These are phyloP conservation scores for Lasius fuliginosus DNA, from an alignment of 2,888 invertebrate genomes.

Conservation along the genomic window DNA sequence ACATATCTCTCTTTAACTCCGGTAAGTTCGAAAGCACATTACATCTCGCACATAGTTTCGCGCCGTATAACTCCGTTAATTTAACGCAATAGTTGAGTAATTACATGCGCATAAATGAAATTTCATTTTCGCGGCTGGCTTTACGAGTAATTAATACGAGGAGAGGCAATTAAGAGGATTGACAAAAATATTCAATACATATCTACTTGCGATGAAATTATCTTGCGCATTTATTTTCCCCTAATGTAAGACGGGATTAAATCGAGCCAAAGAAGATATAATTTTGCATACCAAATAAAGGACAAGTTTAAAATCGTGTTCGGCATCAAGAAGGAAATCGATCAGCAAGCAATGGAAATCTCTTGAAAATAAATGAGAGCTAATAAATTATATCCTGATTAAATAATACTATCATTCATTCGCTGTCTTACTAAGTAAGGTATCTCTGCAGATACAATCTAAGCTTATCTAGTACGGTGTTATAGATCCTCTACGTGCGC, in stretches of 20 bases:
- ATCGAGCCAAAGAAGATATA: neutral
- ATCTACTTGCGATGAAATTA: conserved; percentile 10
- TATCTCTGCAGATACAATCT: neutral
- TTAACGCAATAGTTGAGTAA: conserved; percentile 45
- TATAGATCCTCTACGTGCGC: conserved; percentile 22
- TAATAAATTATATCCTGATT: conserved; percentile 9
- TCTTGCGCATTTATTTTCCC: neutral
- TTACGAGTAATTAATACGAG: conserved; percentile 41
- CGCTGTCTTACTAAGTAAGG: neutral
- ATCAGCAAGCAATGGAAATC: neutral
- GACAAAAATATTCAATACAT: conserved; percentile 4
- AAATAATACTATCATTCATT: neutral
- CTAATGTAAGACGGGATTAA: neutral
- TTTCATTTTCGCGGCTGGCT: conserved; percentile 43
- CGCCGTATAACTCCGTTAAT: conserved; percentile 26
- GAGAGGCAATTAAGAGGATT: conserved; percentile 24
- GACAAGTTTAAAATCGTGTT: neutral
- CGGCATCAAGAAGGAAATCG: neutral
- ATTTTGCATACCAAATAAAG: neutral
- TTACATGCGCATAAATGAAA: conserved; percentile 40
- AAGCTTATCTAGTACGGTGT: neutral
- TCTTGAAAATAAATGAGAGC: neutral
- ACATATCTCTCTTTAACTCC: conserved; percentile 48
- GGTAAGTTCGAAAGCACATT: conserved; percentile 47
- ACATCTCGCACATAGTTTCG: conserved; percentile 46